Percentiles rank a stretch among this genome's conserved stretches.
Conservation (phyloP, 2,113 vertebrate genomes). For the Tenebrosternarchus preto region DNA sequence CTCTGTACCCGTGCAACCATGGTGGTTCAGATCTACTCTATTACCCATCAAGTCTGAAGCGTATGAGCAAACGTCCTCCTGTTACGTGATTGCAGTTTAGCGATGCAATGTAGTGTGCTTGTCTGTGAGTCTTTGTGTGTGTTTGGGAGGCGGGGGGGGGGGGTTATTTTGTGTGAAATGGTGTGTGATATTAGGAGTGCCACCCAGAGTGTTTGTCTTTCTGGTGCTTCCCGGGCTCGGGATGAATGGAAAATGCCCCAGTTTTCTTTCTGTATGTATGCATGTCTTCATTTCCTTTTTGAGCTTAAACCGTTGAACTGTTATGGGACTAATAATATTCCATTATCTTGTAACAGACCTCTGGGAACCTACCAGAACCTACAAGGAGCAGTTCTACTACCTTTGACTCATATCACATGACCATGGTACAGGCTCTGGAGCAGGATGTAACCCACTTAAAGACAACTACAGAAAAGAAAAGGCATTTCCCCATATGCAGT, state of each 20-base stretch:
- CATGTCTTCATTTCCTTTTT: no score
- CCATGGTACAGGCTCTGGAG: no score
- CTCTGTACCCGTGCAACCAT: constrained; percentile 29
- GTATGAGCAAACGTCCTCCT: neutral
- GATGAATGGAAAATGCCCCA: neutral
- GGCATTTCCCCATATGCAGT: no score
- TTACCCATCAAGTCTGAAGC: neutral
- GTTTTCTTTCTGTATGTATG: neutral
- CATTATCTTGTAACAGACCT: no score
- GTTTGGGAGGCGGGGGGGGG: neutral
- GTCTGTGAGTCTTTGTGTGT: neutral
- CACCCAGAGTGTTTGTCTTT: neutral
- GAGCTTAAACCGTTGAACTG: neutral
- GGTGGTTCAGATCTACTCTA: neutral
- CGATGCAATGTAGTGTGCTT: no score
- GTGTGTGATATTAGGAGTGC: constrained; percentile 9
- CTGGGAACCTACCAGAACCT: no score
- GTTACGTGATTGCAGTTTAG: no score
- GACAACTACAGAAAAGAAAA: no score
- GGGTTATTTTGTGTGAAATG: neutral
- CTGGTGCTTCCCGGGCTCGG: neutral
- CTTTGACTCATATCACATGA: no score
- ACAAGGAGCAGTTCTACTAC: no score
- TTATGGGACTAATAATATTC: neutral
- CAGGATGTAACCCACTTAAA: no score